Percentiles rank a stretch among this genome's conserved stretches.
Conservation (phyloP, 2,888 invertebrate genomes). For the Acanthosepion esculentum region DNA sequence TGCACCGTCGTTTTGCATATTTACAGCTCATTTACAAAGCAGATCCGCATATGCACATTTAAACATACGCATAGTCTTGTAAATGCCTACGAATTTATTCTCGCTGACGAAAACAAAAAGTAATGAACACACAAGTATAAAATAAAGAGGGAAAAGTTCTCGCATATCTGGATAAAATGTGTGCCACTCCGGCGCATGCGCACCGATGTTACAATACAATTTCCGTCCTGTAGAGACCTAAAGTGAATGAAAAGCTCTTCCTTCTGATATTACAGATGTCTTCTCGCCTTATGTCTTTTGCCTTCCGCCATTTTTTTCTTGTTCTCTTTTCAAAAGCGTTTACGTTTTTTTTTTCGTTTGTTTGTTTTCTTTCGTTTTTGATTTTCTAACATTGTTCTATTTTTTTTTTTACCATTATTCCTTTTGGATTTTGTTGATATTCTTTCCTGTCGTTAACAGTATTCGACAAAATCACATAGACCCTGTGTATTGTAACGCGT, state of each 20-base stretch:
- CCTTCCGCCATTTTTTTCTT: neutral
- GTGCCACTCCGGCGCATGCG: neutral
- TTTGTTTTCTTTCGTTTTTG: neutral
- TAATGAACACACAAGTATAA: neutral
- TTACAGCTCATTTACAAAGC: neutral
- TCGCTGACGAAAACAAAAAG: neutral
- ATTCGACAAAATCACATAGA: neutral
- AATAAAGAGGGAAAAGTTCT: neutral
- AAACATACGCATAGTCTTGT: neutral
- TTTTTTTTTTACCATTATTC: neutral
- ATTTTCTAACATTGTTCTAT: neutral
- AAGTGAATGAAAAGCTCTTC: conserved; percentile 11
- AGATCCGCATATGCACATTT: neutral
- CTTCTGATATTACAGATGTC: neutral
- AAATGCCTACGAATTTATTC: neutral
- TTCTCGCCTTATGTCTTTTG: neutral
- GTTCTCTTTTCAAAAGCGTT: neutral
- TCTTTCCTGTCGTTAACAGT: neutral
- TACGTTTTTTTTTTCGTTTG: neutral
- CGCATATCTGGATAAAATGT: neutral
- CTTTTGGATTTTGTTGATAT: neutral
- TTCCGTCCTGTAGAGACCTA: conserved; percentile 33
- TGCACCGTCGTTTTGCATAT: neutral
- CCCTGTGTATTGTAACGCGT: neutral
- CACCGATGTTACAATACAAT: neutral